Base-by-base conservation (phyloP, 2,797 vertebrate species). In the Heteromormyrus szaboi region DNA sequence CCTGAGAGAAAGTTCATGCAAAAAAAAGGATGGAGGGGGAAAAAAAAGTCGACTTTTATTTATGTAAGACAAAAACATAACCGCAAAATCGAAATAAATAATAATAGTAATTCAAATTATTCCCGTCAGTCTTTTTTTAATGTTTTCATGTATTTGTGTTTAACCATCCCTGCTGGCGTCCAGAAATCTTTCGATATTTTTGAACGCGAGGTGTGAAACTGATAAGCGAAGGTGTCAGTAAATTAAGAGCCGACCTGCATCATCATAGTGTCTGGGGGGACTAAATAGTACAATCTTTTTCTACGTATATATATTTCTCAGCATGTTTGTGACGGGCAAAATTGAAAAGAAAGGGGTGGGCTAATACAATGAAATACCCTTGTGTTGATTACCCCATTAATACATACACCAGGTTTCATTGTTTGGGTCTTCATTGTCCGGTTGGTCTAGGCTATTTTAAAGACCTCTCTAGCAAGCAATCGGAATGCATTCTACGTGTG, bases 1-100 rank as follows among this genome's bases (percentile, higher is more conserved):
- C 96, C 94, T 91, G 95, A 95, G 96, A 96, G 95, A 41, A 96
- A 96, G 96, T 97, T 98, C 98, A 99, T 99, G 98, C 98, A 99
- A 96, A 96, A 95, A 96, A 41, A 19, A 79, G 19, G 5, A 79
- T 19, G 72, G 72, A n/a, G 2, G 37, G 2, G 17, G 1, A 19
- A 44, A 44, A 25, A 95, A 95, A 96, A 94, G 94, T 95, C 65
- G 41, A 91, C 88, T 91, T 91, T 91, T 91, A 94, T 95, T 95
- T 94, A 96, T 94, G 95, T 94, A 95, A 92, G 95, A 95, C 93
- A 56, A 93, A 92, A 93, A 94, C 93, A 94, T 93, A 84, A 91
- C 89, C 90, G 79, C 91, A 86, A 91, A 94, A 91, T 89, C 1
- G 92, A 91, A 92, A 92, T 68, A 92, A 92, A 88, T 90, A 89